Base-by-base conservation (phyloP, 2,888 invertebrate species). In the Epistrophe eligans region DNA sequence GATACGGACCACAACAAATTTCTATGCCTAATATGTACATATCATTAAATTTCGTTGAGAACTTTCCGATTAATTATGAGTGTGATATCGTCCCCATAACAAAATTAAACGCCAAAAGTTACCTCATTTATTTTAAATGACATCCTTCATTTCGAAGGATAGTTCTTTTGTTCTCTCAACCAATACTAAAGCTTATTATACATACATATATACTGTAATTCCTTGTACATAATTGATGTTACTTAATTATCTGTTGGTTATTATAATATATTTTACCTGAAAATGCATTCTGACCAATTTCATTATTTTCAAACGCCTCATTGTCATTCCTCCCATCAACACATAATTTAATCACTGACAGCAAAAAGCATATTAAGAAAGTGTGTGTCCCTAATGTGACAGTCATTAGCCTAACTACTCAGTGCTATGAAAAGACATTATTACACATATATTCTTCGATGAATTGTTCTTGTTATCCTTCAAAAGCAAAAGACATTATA, bases 351-450 rank as follows among this genome's bases (percentile, higher is more conserved):
- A 48, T 66, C 4, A 48, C 7, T 45, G 45, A 45, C 48, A 66
- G 32, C 66, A 48, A 17, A 5, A 19, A 62, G 5, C 40, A 24
- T 43, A 43, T 62, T 57, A 19, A 43, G 9, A 15, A 62, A 15
- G 19, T 13, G 10, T 62, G 48, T 66, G 64, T 24, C n/a, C 17
- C 7, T 66, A 35, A 66, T 66, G 48, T 35, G 66, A 66, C 66
- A 66, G n/a, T 66, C 45, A 66, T 66, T 66, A 66, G 66, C 8
- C 11, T 66, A 66, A 66, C 17, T 50, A 19, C 45, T 48, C 32
- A 11, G 35, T 64, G 10, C n/a, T 19, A 10, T 24, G 43, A 24
- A 62, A 62, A 3, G 17, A 11, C n/a, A 48, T 66, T 66, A 48
- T 48, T 48, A 32, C 24, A 66, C 48, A 48, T 48, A 48, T 48